Conservation (phyloP, 2,797 vertebrate species). For the Typhlichthys subterraneus region DNA sequence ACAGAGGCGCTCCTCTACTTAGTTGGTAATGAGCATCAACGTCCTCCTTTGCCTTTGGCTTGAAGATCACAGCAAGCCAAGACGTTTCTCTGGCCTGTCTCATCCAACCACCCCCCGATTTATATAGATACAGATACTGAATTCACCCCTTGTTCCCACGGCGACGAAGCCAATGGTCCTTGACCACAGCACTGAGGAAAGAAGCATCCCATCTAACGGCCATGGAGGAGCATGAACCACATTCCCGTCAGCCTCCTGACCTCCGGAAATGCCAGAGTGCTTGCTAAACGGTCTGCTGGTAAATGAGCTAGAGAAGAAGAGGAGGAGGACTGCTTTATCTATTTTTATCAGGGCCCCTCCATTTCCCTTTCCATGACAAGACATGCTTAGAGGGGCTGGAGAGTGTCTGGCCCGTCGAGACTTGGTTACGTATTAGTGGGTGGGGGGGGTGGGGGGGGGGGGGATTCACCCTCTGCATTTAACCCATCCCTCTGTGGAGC, state of each 20-base stretch:
- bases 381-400: slow-evolving; percentile 54
- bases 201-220: slow-evolving; percentile 56
- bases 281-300: slow-evolving; percentile 77
- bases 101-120: slow-evolving; percentile 64
- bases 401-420: slow-evolving; percentile 61
- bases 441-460: slow-evolving; percentile 17
- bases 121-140: slow-evolving; percentile 70
- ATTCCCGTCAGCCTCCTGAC: slow-evolving; percentile 71
- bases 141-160: slow-evolving; percentile 55
- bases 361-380: slow-evolving; percentile 76
- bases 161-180: slow-evolving; percentile 68
- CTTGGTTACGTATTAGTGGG: slow-evolving; percentile 56
- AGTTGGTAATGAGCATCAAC: slow-evolving; percentile 12
- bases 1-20: slow-evolving; percentile 27
- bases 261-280: slow-evolving; percentile 79
- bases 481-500: too few species aligned
- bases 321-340: slow-evolving; percentile 58
- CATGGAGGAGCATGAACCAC: slow-evolving; percentile 61
- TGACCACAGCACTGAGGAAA: slow-evolving; percentile 52
- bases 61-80: slow-evolving; percentile 70
- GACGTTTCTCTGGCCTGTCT: slow-evolving; percentile 49
- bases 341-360: slow-evolving; percentile 65
- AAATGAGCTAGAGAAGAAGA: slow-evolving; percentile 79
- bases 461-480: not conserved
- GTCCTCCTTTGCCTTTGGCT: slow-evolving; percentile 21